A percentile compares a stretch with the other conserved stretches of the same genome.
Conservation (phyloP, 2,113 vertebrate species). For the Mesembrinibis cayennensis region DNA sequence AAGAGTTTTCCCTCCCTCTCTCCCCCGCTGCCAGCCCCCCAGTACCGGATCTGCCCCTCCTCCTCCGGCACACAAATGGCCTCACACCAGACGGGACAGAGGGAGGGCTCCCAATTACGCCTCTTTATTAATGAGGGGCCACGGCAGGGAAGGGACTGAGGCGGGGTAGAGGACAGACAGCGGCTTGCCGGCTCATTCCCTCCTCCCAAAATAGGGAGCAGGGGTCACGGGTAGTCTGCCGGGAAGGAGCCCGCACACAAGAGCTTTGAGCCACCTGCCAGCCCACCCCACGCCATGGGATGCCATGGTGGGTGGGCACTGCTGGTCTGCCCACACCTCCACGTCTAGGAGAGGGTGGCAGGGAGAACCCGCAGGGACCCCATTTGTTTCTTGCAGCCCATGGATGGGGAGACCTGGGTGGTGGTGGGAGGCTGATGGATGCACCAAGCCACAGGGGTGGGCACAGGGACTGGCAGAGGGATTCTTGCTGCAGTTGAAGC, state of each 20-base stretch:
- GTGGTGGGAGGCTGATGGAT: background rate
- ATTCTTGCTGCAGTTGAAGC: background rate
- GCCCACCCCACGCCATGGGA: background rate
- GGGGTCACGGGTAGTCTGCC: background rate
- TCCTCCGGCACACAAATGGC: background rate
- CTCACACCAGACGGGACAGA: background rate
- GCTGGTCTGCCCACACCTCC: fast-evolving
- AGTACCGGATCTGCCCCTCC: background rate
- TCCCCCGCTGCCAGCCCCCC: background rate
- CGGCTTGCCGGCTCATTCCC: background rate
- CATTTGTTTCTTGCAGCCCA: background rate
- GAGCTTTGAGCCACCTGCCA: background rate
- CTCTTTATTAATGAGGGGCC: constrained; percentile 9
- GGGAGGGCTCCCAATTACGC: constrained; percentile 6
- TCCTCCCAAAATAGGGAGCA: background rate
- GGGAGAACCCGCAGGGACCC: no score
- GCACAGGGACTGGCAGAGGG: fast-evolving
- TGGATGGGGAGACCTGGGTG: background rate
- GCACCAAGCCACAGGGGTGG: fast-evolving
- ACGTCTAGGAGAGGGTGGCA: background rate
- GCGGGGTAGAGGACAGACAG: background rate
- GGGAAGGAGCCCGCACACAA: background rate
- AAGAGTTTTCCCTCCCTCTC: background rate
- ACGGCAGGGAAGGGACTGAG: background rate
- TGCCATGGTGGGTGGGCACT: background rate